Conservation (phyloP, 2,797 vertebrate genomes). For the Philypnodon macrostomus region DNA sequence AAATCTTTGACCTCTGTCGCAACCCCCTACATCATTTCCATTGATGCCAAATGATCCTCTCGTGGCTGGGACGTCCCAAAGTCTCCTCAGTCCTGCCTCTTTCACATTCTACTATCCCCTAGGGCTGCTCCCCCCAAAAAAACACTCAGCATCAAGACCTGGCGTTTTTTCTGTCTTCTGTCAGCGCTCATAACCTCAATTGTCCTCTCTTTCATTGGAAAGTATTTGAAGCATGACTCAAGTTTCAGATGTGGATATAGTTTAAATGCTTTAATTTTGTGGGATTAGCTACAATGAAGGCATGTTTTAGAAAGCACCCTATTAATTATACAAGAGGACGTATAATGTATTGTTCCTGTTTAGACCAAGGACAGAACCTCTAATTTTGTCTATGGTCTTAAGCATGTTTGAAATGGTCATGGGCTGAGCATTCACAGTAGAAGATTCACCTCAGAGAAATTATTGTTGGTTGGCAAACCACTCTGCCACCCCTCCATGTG, state of each 20-base stretch:
- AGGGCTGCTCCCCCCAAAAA: constrained; percentile 19
- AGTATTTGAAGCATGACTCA: constrained; percentile 6
- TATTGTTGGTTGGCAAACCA: no score
- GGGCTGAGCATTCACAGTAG: no score
- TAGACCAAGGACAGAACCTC: no score
- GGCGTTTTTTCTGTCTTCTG: constrained; percentile 26
- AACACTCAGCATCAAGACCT: constrained; percentile 33
- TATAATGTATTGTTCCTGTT: no score
- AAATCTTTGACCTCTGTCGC: constrained; percentile 22
- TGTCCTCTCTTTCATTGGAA: constrained; percentile 28
- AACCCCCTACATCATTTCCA: constrained; percentile 19
- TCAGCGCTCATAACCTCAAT: constrained; percentile 29
- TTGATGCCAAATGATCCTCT: constrained; percentile 27
- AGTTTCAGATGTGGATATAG: background rate
- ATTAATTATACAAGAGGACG: background rate
- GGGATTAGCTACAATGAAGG: background rate
- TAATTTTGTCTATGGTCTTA: no score
- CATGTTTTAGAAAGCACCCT: background rate
- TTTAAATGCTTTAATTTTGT: background rate
- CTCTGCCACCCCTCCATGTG: no score
- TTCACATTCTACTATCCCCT: constrained; percentile 42
- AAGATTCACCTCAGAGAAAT: no score
- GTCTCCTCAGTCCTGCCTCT: background rate
- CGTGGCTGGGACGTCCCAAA: background rate
- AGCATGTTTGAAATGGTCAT: no score